A percentile compares a stretch with the other conserved stretches of the same genome.
phyloP scores from a whole-genome alignment of 2,113 vertebrate genomes.

The Gadus chalcogrammus region DNA sequence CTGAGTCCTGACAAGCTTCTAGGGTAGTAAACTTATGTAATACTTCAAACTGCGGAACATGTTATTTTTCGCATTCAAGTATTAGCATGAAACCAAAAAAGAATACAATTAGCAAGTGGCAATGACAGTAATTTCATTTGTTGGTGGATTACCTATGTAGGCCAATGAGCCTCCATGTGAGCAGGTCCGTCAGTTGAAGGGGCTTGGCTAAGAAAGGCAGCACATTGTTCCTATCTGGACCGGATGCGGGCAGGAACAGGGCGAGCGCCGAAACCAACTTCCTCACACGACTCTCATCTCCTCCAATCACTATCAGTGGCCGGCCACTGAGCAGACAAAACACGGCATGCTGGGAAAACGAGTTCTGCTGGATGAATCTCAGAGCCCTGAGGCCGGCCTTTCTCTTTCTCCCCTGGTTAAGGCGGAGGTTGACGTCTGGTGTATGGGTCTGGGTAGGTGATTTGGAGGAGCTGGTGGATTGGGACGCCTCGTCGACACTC shows the following conservation, averaged over 20 bases:
- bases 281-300: slow-evolving; percentile 79
- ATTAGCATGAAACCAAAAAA: too few species aligned
- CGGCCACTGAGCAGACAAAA: slow-evolving; percentile 90
- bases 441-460: slow-evolving; percentile 49
- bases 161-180: slow-evolving; percentile 93
- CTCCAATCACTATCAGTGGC: slow-evolving; percentile 85
- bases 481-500: slow-evolving; percentile 78
- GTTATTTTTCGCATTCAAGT: too few species aligned
- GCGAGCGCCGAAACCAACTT: slow-evolving; percentile 81
- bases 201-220: slow-evolving; percentile 79
- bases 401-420: slow-evolving; percentile 65
- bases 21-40: too few species aligned
- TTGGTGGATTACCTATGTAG: slow-evolving; percentile 81
- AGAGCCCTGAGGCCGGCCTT: slow-evolving; percentile 81
- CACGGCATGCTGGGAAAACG: slow-evolving; percentile 87
- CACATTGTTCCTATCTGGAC: slow-evolving; percentile 69
- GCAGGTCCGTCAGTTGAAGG: slow-evolving; percentile 87
- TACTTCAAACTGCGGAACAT: too few species aligned
- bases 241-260: slow-evolving; percentile 82
- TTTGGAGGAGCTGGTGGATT: slow-evolving; percentile 77
- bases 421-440: slow-evolving; percentile 1
- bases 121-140: too few species aligned
- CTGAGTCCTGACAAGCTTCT: too few species aligned
- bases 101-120: too few species aligned
- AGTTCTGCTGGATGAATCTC: slow-evolving; percentile 87